These are phyloP conservation scores for Archilochus colubris DNA, from an alignment of 2,113 vertebrate genomes.

Conservation along the genomic window DNA sequence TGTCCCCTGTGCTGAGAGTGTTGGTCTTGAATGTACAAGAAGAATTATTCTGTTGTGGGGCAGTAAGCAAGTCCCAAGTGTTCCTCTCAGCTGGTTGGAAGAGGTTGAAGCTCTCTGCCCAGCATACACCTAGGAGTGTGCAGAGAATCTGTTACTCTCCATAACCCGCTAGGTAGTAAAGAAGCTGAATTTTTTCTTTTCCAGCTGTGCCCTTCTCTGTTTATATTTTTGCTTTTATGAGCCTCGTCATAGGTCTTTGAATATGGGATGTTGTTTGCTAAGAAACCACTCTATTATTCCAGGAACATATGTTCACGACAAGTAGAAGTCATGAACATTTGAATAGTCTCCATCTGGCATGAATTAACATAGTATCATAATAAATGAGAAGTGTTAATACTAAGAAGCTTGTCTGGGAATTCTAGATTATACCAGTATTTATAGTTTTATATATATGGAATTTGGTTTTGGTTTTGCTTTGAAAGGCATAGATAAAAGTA, in stretches of 20 bases:
- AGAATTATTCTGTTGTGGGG: background rate
- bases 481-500: background rate
- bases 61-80: background rate
- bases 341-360: conserved; percentile 72
- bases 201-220: conserved; percentile 38
- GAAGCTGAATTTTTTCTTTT: background rate
- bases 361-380: conserved; percentile 61
- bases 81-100: background rate
- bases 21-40: background rate
- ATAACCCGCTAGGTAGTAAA: background rate
- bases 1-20: background rate
- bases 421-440: conserved; percentile 42
- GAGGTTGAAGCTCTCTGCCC: background rate
- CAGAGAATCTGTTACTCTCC: background rate
- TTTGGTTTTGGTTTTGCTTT: background rate
- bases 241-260: conserved; percentile 64
- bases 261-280: conserved; percentile 65
- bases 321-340: conserved; percentile 69
- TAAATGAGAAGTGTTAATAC: conserved; percentile 68
- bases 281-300: conserved; percentile 69
- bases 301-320: conserved; percentile 66
- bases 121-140: background rate
- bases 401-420: background rate
- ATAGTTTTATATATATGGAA: background rate
- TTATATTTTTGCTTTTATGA: conserved; percentile 21